A percentile compares a stretch with the other conserved stretches of the same genome.
These are phyloP conservation scores for Leucozona laternaria DNA, from an alignment of 2,888 invertebrate genomes.

Conservation along the genomic window DNA sequence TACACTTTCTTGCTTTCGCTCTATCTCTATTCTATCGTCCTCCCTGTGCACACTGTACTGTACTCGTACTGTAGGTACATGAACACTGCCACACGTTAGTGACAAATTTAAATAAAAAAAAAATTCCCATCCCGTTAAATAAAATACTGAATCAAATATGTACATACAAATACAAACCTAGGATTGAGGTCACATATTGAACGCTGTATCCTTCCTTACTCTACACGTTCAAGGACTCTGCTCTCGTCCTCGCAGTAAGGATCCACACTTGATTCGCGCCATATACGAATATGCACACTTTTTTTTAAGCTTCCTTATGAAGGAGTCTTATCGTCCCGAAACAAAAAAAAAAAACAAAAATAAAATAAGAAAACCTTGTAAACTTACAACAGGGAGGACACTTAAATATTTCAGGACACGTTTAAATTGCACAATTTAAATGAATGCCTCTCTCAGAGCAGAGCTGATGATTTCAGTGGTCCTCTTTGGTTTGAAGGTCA, in stretches of 20 bases:
- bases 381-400: conserved; percentile 40
- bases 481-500: conserved; percentile 19
- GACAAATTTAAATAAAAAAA: conserved; percentile 58
- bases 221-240: conserved; percentile 24
- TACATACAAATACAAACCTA: conserved; percentile 34
- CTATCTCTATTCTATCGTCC: conserved; percentile 1
- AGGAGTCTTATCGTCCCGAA: neutral
- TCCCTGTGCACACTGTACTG: neutral
- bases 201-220: neutral
- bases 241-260: neutral
- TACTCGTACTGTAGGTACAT: neutral
- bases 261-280: conserved; percentile 7
- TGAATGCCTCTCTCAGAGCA: conserved; percentile 21
- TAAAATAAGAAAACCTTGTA: conserved; percentile 24
- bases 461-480: neutral
- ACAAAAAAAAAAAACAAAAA: conserved; percentile 6
- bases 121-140: conserved; percentile 25
- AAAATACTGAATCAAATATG: conserved; percentile 50
- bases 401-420: conserved; percentile 52
- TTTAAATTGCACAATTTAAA: conserved; percentile 55
- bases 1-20: conserved; percentile 33
- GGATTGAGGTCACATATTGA: conserved; percentile 45
- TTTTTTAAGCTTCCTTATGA: neutral
- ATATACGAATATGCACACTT: neutral
- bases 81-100: conserved; percentile 10